phyloP scores from a whole-genome alignment of 35 echinoderm and acorn worm genomes.

The Hemicentrotus pulcherrimus region DNA sequence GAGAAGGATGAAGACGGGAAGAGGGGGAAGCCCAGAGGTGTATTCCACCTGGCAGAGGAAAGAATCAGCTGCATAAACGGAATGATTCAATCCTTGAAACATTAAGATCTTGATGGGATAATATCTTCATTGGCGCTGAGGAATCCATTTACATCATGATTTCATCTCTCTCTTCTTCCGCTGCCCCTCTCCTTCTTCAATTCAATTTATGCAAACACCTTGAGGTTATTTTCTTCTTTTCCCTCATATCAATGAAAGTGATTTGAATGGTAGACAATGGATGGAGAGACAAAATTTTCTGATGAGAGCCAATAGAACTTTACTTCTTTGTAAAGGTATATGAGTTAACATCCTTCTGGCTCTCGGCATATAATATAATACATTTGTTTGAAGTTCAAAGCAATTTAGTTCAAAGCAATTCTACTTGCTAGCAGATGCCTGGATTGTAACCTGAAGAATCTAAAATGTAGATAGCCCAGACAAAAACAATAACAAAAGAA shows the following conservation, averaged over 20 bases:
- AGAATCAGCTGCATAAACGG: slow-evolving; percentile 35
- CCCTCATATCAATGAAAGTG: not conserved
- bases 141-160: slow-evolving; percentile 16
- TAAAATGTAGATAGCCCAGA: not conserved
- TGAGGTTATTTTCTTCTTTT: not conserved
- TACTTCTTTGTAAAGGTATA: too few relatives aligned
- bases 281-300: not conserved
- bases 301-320: too few relatives aligned
- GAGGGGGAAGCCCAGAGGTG: not conserved
- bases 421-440: not conserved
- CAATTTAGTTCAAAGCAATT: not conserved
- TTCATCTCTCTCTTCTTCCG: not conserved
- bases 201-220: not conserved
- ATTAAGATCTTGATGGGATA: not conserved
- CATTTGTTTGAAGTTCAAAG: too few relatives aligned
- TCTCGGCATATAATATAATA: too few relatives aligned
- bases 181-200: not conserved
- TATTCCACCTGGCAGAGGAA: not conserved
- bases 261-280: not conserved
- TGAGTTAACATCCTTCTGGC: too few relatives aligned
- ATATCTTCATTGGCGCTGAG: not conserved
- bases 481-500: not conserved
- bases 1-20: not conserved
- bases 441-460: not conserved
- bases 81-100: not conserved